These are phyloP conservation scores for Glaucomys volans DNA, from an alignment of 2,113 vertebrate genomes.

Conservation along the genomic window DNA sequence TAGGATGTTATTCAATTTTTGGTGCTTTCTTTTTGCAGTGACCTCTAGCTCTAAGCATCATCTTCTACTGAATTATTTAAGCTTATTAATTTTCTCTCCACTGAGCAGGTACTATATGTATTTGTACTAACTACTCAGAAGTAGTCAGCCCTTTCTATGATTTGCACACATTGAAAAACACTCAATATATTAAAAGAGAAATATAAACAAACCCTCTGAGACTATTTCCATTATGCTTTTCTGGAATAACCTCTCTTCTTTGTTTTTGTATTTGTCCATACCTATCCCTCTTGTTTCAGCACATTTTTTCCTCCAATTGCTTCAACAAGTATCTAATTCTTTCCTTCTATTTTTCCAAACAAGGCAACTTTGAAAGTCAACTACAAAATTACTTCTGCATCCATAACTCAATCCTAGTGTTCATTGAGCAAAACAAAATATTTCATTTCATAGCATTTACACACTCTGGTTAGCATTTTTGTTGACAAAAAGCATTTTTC, in stretches of 20 bases:
- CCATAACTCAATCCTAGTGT: background rate
- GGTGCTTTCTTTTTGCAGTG: background rate
- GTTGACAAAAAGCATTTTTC: background rate
- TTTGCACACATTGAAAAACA: background rate
- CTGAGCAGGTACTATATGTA: background rate
- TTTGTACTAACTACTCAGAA: background rate
- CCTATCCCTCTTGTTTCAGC: background rate
- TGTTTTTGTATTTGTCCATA: background rate
- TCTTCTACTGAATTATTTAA: conserved; percentile 37
- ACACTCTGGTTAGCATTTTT: background rate
- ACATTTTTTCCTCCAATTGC: background rate
- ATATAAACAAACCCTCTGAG: background rate
- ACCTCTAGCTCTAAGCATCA: background rate
- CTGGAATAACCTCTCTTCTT: background rate
- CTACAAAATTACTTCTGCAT: background rate
- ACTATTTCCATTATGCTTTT: accelerated
- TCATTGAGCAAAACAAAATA: background rate
- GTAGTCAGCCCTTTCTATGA: background rate
- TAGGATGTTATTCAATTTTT: background rate
- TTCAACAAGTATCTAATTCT: background rate
- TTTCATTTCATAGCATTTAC: background rate
- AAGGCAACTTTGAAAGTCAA: background rate
- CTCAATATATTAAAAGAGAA: background rate
- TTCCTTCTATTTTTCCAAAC: background rate
- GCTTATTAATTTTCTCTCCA: background rate